Evolutionary conservation across 1,140 invertebrate species (phyloP).

Genomic region (Drosophila grimshawi): DNA sequence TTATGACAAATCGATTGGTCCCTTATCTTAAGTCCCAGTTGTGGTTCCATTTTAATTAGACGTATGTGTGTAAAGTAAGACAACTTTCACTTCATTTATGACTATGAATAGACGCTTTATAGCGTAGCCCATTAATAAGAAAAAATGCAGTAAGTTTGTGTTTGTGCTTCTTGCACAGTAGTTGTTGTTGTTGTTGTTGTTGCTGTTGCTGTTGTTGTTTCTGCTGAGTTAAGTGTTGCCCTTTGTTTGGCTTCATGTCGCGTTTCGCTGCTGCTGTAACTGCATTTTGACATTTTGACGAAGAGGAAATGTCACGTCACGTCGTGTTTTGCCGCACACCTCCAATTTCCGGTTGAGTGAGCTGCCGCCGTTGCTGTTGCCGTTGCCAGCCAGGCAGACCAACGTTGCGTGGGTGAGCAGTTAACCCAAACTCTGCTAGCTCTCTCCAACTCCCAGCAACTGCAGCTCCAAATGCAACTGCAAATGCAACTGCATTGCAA

Average conservation of each 20-base stretch:
- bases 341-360: constrained; percentile 84
- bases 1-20: no score
- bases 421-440: constrained; percentile 21
- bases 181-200: not conserved
- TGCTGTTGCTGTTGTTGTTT: constrained; percentile 29
- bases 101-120: no score
- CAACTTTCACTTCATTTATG: no score
- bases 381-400: constrained; percentile 11
- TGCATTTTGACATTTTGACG: constrained; percentile 84
- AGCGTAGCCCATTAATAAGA: constrained; percentile 30
- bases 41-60: no score
- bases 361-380: constrained; percentile 54
- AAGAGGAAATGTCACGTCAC: constrained; percentile 85
- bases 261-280: constrained; percentile 34
- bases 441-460: not conserved
- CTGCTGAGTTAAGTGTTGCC: constrained; percentile 36
- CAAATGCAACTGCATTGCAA: not conserved
- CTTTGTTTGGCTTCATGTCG: constrained; percentile 67
- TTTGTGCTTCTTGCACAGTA: constrained; percentile 5
- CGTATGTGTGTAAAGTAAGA: no score
- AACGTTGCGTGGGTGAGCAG: constrained; percentile 33
- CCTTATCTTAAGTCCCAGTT: no score
- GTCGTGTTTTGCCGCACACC: constrained; percentile 85
- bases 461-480: constrained; percentile 2
- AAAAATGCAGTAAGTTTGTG: constrained; percentile 15